Evolutionary conservation across 2,113 vertebrate genomes (phyloP).

Genomic region (Centrocercus urophasianus): DNA sequence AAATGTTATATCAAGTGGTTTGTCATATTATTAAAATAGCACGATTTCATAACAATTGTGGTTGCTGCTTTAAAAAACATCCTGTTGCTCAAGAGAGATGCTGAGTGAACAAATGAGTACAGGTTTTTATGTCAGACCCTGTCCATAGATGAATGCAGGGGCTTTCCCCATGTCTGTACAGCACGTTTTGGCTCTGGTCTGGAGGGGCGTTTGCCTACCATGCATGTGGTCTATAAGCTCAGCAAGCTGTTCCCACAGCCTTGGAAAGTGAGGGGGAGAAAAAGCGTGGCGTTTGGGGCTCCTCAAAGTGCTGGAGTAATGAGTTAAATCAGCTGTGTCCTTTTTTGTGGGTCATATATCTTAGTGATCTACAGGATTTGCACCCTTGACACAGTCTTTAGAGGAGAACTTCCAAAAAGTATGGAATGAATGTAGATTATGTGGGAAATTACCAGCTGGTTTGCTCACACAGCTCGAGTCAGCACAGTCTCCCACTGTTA

Average conservation of each 20-base stretch:
- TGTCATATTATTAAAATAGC: slow-evolving; percentile 19
- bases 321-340: not conserved
- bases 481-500: slow-evolving; percentile 51
- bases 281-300: not conserved
- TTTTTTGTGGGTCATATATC: not conserved
- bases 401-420: slow-evolving; percentile 37
- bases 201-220: fast-evolving
- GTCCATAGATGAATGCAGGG: not conserved
- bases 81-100: not conserved
- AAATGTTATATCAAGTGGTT: not conserved
- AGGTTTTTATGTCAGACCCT: not conserved
- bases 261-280: not conserved
- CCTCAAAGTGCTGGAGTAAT: not conserved
- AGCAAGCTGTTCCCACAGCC: not conserved
- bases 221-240: not conserved
- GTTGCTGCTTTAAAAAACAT: not conserved
- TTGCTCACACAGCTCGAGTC: slow-evolving; percentile 42
- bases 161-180: not conserved
- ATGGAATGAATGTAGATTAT: slow-evolving; percentile 60
- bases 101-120: not conserved
- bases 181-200: not conserved
- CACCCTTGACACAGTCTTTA: slow-evolving; percentile 43
- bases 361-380: slow-evolving; percentile 24
- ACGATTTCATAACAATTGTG: not conserved
- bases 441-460: slow-evolving; percentile 52